A percentile compares a stretch with the other conserved stretches of the same genome.
phyloP scores from a whole-genome alignment of 92 coral and sea anemone genomes.

The Paramuricea clavata region DNA sequence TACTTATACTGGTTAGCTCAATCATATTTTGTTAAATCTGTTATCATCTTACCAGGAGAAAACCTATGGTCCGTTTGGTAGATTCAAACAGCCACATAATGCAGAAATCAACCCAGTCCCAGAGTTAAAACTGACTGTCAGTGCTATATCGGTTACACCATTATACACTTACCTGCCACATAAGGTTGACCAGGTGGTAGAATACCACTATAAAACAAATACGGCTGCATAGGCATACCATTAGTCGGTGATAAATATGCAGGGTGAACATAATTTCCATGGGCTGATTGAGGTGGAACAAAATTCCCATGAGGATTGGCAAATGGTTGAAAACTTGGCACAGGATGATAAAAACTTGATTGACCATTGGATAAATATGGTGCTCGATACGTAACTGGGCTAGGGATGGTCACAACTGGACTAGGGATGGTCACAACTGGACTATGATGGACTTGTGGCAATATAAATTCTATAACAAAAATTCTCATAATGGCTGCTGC shows the following conservation, averaged over 20 bases:
- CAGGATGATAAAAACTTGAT: not conserved
- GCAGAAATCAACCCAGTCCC: too few relatives aligned
- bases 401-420: not conserved
- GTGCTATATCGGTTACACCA: too few relatives aligned
- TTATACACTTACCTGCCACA: not conserved
- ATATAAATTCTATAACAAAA: slow-evolving; percentile 15
- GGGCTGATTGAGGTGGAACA: not conserved
- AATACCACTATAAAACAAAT: not conserved
- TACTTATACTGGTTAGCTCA: too few relatives aligned
- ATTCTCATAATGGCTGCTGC: not conserved
- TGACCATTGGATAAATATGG: not conserved
- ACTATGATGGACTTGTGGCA: not conserved
- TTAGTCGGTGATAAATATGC: not conserved
- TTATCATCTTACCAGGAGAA: too few relatives aligned
- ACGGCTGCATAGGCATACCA: not conserved
- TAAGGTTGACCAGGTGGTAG: too few relatives aligned
- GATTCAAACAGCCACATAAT: too few relatives aligned
- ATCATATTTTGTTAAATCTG: too few relatives aligned
- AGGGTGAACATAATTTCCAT: too few relatives aligned
- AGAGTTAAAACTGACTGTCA: too few relatives aligned
- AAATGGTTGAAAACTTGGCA: not conserved
- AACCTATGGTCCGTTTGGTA: too few relatives aligned
- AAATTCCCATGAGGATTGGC: not conserved
- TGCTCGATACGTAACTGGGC: too few relatives aligned
- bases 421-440: not conserved